Base-by-base conservation (phyloP, 2,888 invertebrate species). In the Hydroisotoma schaefferi region DNA sequence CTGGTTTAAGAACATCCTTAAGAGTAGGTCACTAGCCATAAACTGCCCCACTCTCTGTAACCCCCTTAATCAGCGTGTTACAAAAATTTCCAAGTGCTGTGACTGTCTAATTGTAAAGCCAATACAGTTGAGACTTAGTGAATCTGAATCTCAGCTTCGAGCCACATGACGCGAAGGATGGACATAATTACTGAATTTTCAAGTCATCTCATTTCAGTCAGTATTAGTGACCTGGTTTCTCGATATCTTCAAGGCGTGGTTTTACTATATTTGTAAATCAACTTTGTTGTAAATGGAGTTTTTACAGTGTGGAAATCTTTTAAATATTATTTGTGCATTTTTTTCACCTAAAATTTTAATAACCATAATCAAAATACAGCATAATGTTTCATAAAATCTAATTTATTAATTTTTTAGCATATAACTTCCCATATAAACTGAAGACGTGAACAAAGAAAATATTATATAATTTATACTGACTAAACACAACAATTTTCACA, bases 181-280 rank as follows among this genome's bases (percentile, higher is more conserved):
- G 27, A 37, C 29, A 52, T 52, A 52, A 37, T 37, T 33, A 52
- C 37, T 52, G 37, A 52, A 52, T 29, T 52, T 49, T 52, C 37
- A 52, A 52, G 52, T 52, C 52, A 52, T 37, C 33, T 52, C 52
- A 52, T 28, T 52, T 52, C 52, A 52, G 52, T 52, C 52, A 52
- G 52, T 52, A 52, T 52, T 52, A 52, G 52, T 52, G 52, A 52
- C 52, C 52, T 52, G 52, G 52, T 52, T 52, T 28, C 49, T 52
- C 52, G 37, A 52, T 52, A 52, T 37, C 27, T 26, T 37, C 20
- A n/a, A 20, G 18, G n/a, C 27, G 52, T 52, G 33, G 52, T 52
- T 37, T 52, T 52, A 20, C 49, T 5, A 52, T 28, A 52, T 52
- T 52, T 52, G 33, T 52, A 52, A 52, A 37, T n/a, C n/a, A n/a